Base-by-base conservation (phyloP, 2,888 invertebrate genomes). In the Lagria hirta region DNA sequence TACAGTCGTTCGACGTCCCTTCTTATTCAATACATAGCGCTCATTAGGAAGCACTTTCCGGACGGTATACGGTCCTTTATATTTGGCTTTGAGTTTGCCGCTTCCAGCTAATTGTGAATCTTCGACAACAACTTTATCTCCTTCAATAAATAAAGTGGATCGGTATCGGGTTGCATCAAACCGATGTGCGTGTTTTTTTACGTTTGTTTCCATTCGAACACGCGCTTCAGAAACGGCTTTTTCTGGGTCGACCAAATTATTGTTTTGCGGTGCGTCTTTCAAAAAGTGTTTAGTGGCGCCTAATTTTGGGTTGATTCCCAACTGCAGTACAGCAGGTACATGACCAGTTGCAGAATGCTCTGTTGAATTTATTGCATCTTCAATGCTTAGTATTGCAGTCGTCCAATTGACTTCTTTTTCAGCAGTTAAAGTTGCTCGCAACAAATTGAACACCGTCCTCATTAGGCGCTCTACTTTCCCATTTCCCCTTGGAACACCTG, bases 11-110 rank as follows among this genome's bases (percentile, higher is more conserved):
- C 48, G 22, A 6, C 28, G 29, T 13, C 44, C 51, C 12, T 50
- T 43, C 10, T 33, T 48, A 4, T 33, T 29, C n/a, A 55, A 28
- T 2, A 37, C 36, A 41, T 55, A 55, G 18, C 51, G 26, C 13
- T 55, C 54, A 42, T 54, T 46, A 8, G 54, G 51, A 10, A 55
- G 27, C 3, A 43, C 14, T 10, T 16, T 27, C 1, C 42, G 26
- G 10, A 54, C 33, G 5, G 34, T 51, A 24, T 44, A 52, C 10
- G 51, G 47, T 12, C 51, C 51, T 22, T 43, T 43, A 23, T 38
- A 55, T 26, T 48, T 48, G 3, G 49, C 15, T 20, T 32, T 41
- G 7, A 44, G n/a, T 32, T 42, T 44, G 2, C 40, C 44, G 11
- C 38, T 40, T 7, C 30, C 40, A 32, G 40, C 26, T 5, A 32